These are phyloP conservation scores for Octonoba sinensis DNA, from an alignment of 2,888 invertebrate species.

Conservation along the genomic window DNA sequence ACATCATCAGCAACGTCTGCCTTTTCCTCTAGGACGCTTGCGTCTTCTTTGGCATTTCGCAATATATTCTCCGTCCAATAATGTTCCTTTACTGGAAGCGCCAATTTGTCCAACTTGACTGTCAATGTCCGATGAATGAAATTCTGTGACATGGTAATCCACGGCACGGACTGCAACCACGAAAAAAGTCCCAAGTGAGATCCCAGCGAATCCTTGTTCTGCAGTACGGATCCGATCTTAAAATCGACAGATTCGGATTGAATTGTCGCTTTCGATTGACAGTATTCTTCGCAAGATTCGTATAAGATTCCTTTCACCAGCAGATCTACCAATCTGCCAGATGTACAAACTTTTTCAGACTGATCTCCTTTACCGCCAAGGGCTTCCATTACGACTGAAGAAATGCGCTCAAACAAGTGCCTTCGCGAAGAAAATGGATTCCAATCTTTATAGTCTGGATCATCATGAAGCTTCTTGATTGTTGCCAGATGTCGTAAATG, in stretches of 20 bases:
- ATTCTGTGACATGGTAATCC: not conserved
- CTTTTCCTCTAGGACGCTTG: not conserved
- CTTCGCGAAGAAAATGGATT: constrained; percentile 24
- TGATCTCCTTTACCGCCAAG: not conserved
- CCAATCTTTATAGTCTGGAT: constrained; percentile 24
- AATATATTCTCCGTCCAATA: constrained; percentile 32
- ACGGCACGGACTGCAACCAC: constrained; percentile 19
- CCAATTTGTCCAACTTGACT: constrained; percentile 5
- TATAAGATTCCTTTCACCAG: constrained; percentile 35
- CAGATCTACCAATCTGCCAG: constrained; percentile 5
- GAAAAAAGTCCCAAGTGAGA: constrained; percentile 16
- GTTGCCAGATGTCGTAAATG: constrained; percentile 16
- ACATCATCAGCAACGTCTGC: not conserved
- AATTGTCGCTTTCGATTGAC: not conserved
- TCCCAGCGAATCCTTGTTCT: not conserved
- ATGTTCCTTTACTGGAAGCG: not conserved
- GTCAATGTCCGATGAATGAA: not conserved
- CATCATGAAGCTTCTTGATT: constrained; percentile 10
- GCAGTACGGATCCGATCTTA: not conserved
- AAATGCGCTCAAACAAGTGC: constrained; percentile 14
- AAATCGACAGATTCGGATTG: constrained; percentile 20
- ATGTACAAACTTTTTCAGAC: not conserved
- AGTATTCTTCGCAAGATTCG: constrained; percentile 25
- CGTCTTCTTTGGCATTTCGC: not conserved
- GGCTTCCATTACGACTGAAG: constrained; percentile 4